Evolutionary conservation across 92 coral and sea anemone genomes (phyloP), one percentile per base, ranked within the genome.

Genomic region (Palythoa caribaeorum): DNA sequence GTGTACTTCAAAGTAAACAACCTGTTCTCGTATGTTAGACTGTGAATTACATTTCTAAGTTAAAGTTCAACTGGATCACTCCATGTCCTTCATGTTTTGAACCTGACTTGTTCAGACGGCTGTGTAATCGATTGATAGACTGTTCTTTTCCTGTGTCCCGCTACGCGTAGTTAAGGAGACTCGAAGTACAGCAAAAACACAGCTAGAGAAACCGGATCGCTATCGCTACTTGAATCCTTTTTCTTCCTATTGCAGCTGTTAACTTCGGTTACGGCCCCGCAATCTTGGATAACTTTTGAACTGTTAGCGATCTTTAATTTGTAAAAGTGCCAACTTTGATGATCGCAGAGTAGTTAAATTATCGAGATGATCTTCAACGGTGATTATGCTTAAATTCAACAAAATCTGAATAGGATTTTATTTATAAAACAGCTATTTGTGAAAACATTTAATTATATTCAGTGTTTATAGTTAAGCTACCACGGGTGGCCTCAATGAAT

Each of bases 131-230:
- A 51, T 48, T 20, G 80, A 10, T 51, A 10, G 73, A 3, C 62
- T 9, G 57, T 16, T n/a, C 60, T 17, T 11, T 72, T 53, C 73
- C 13, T 68, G 12, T 2, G 6, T 80, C 59, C 20, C 21, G 20
- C 73, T n/a, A 35, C 20, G 4, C 37, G 75, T 80, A 80, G 85
- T 44, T 79, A 79, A 40, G 73, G 75, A 63, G 85, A n/a, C 48
- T 5, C 38, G 37, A 28, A 66, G 75, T 38, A 20, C 51, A 50
- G 75, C 62, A 44, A 40, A 80, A 80, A 65, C 75, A 62, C 57
- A 80, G 85, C 38, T 65, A 80, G 17, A 62, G 85, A 69, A 65
- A 36, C 35, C 10, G 1, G 28, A 37, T 21, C 53, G 83, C 12
- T 47, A 57, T 44, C 16, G 10, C n/a, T 59, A 16, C 74, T 17